Base-by-base conservation (phyloP, 2,888 invertebrate species). In the Aelia acuminata region DNA sequence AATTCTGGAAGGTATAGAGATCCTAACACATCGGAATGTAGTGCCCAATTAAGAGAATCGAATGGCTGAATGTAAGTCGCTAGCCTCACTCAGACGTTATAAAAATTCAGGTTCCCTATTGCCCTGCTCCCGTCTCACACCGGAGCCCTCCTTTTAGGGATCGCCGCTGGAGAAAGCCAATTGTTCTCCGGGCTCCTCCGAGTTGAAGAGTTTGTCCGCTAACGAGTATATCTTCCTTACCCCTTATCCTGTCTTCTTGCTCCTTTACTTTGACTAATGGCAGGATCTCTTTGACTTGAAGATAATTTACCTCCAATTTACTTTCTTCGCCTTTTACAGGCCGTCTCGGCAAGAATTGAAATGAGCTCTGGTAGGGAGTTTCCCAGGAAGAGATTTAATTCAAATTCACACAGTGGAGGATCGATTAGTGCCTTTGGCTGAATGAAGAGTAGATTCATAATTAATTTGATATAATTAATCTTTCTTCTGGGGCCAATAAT, bases 211-310 rank as follows among this genome's bases (percentile, higher is more conserved):
- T 80, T 47, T 80, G 63, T 35, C 80, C 43, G 43, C 80, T 80
- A 80, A 80, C 80, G 80, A 80, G 80, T 80, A 80, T 80, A 80
- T 80, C 80, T 80, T 80, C 80, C 80, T 80, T 47, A 80, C 22
- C 43, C 80, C n/a, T n/a, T 47, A 43, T 47, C 80, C 43, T 80
- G 43, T 20, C 43, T 80, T 43, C 39, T 80, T 39, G 43, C 39
- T 43, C 80, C 80, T 80, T 80, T 80, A 80, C 80, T 80, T 80
- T 80, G 80, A 80, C 80, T 80, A 80, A 80, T 80, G 80, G 43
- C 43, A 39, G 43, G 80, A n/a, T 80, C 80, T 47, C 80, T 80
- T 80, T 43, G 43, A 47, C 39, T n/a, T 80, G 80, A 47, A 47
- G 80, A 80, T 80, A 80, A 80, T 80, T 43, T 80, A 80, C 80